Percentiles rank a stretch among this genome's conserved stretches.
phyloP scores from a whole-genome alignment of 2,797 vertebrate species.

The Ptychobarbus kaznakovi region DNA sequence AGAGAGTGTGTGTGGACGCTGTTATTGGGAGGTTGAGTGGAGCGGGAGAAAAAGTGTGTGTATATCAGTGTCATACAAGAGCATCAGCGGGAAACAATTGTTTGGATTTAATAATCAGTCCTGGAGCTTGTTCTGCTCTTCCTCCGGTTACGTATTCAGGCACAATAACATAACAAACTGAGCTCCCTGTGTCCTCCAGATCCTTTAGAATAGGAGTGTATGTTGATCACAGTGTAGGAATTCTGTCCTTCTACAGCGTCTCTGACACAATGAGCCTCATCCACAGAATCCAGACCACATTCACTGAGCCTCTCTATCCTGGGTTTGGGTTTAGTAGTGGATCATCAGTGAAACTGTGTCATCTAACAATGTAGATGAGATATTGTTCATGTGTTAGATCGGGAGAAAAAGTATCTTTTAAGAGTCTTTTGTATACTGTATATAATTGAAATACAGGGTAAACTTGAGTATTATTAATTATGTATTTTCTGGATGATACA shows the following conservation, averaged over 20 bases:
- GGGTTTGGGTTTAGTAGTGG: background rate
- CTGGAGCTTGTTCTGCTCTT: conserved; percentile 6
- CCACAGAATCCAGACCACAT: background rate
- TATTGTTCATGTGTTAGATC: background rate
- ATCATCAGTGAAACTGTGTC: background rate
- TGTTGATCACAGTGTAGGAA: background rate
- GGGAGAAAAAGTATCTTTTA: background rate
- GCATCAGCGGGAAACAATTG: background rate
- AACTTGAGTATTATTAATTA: background rate
- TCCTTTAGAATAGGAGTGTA: conserved; percentile 3
- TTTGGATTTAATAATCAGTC: conserved; percentile 13
- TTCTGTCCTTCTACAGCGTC: background rate
- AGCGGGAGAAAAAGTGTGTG: background rate
- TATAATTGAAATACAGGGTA: background rate
- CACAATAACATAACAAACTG: background rate
- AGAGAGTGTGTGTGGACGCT: background rate
- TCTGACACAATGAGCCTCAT: conserved; percentile 2
- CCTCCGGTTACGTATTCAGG: background rate
- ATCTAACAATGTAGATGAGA: background rate
- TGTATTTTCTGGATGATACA: background rate
- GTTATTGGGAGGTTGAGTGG: conserved; percentile 11
- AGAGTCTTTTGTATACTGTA: background rate
- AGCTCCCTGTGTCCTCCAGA: background rate
- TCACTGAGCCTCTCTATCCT: background rate
- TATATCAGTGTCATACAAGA: conserved; percentile 11